A percentile compares a stretch with the other conserved stretches of the same genome.
phyloP scores from a whole-genome alignment of 1,140 invertebrate species.

The Ruditapes philippinarum region DNA sequence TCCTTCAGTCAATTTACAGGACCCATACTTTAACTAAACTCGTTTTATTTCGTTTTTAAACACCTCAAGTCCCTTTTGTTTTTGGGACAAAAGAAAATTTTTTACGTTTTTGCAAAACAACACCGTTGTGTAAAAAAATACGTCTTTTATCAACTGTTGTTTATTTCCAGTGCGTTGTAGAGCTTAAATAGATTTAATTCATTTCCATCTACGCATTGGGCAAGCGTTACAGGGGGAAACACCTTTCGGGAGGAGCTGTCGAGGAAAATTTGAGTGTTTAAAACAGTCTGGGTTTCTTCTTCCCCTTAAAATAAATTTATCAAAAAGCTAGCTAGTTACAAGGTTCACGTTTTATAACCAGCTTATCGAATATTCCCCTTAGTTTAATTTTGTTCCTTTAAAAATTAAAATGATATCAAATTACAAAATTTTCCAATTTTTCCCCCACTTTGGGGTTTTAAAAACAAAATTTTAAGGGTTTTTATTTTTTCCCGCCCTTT shows the following conservation, averaged over 20 bases:
- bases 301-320: neutral
- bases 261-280: neutral
- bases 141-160: neutral
- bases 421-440: neutral
- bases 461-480: neutral
- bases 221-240: neutral
- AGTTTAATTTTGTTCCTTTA: neutral
- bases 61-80: constrained; percentile 3
- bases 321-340: neutral
- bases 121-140: constrained; percentile 26
- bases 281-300: neutral
- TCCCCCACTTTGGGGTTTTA: too few species aligned
- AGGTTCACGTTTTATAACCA: neutral
- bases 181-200: neutral
- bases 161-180: neutral
- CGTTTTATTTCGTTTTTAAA: neutral
- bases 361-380: neutral
- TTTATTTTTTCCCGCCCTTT: too few species aligned
- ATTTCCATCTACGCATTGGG: neutral
- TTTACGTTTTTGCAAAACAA: constrained; percentile 29
- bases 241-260: neutral
- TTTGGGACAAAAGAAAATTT: neutral
- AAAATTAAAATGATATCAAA: too few species aligned
- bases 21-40: neutral
- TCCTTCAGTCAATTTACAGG: neutral